Evolutionary conservation across 2,888 invertebrate species (phyloP).

Genomic region (Mechanitis mazaeus): DNA sequence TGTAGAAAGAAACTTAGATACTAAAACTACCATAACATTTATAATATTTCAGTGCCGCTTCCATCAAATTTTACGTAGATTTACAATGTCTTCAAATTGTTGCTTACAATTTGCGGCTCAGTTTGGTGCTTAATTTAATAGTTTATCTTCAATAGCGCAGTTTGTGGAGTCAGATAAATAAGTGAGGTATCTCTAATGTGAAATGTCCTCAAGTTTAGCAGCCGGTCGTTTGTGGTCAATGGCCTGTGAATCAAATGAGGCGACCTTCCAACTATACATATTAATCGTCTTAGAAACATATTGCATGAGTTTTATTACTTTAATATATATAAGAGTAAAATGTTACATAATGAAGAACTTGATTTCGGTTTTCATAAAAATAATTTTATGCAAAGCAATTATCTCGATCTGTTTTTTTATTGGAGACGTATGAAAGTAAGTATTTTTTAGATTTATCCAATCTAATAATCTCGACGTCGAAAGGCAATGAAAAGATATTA

Average conservation of each 20-base stretch:
- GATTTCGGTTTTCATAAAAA: no score
- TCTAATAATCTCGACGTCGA: constrained; percentile 13
- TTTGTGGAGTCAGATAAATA: constrained; percentile 49
- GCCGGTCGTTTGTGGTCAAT: constrained; percentile 32
- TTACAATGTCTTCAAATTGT: constrained; percentile 49
- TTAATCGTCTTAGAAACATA: not conserved
- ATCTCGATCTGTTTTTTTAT: no score
- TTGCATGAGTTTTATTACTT: not conserved
- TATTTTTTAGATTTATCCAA: not conserved
- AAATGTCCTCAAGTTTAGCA: constrained; percentile 35
- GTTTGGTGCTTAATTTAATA: constrained; percentile 59
- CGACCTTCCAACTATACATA: constrained; percentile 16
- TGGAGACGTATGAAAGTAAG: no score
- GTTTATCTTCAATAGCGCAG: constrained; percentile 52
- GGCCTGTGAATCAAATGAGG: constrained; percentile 25
- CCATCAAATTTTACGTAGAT: constrained; percentile 19
- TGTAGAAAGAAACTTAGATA: no score
- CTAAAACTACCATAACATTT: no score
- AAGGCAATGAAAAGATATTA: constrained; percentile 24
- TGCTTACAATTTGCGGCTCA: constrained; percentile 53
- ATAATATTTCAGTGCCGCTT: constrained; percentile 12
- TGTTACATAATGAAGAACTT: no score
- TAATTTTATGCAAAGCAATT: no score
- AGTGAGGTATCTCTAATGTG: constrained; percentile 38
- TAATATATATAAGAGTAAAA: no score